Conservation (phyloP, 2,888 invertebrate species). For the Platycheirus rosarum region DNA sequence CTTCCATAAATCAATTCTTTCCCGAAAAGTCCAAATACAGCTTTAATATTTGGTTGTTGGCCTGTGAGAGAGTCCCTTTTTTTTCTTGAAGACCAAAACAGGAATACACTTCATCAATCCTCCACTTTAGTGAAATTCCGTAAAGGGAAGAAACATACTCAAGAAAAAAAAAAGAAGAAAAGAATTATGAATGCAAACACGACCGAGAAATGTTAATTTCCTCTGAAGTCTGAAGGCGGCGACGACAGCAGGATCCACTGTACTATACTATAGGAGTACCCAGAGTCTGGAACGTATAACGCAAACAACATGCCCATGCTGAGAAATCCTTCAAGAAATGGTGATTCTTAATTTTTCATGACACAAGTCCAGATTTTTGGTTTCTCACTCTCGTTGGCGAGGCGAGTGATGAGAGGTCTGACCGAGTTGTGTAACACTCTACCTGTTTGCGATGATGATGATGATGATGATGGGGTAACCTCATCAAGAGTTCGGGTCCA, state of each 20-base stretch:
- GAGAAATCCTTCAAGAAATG: constrained; percentile 41
- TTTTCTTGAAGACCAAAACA: constrained; percentile 62
- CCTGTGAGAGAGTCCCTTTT: constrained; percentile 7
- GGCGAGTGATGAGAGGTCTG: constrained; percentile 29
- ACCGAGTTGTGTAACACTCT: constrained; percentile 8
- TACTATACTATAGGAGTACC: not conserved
- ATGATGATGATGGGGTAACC: constrained; percentile 29
- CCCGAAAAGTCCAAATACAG: constrained; percentile 69
- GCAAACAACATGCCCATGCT: constrained; percentile 43
- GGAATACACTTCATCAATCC: constrained; percentile 62
- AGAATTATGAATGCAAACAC: constrained; percentile 74
- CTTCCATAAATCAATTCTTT: constrained; percentile 73
- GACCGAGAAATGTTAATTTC: constrained; percentile 73
- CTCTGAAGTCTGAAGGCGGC: constrained; percentile 66
- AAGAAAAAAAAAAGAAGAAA: constrained; percentile 45
- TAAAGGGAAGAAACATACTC: constrained; percentile 52
- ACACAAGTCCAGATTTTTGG: constrained; percentile 42
- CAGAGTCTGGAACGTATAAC: too few relatives aligned
- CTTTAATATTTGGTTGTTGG: constrained; percentile 66
- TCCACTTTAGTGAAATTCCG: constrained; percentile 48
- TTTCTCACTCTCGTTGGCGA: constrained; percentile 19
- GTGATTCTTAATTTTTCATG: constrained; percentile 68
- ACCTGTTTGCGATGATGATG: not conserved
- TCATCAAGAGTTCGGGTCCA: constrained; percentile 43
- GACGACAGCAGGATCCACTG: constrained; percentile 60